Evolutionary conservation across 2,113 vertebrate species (phyloP).

Genomic region (Haemorhous mexicanus): DNA sequence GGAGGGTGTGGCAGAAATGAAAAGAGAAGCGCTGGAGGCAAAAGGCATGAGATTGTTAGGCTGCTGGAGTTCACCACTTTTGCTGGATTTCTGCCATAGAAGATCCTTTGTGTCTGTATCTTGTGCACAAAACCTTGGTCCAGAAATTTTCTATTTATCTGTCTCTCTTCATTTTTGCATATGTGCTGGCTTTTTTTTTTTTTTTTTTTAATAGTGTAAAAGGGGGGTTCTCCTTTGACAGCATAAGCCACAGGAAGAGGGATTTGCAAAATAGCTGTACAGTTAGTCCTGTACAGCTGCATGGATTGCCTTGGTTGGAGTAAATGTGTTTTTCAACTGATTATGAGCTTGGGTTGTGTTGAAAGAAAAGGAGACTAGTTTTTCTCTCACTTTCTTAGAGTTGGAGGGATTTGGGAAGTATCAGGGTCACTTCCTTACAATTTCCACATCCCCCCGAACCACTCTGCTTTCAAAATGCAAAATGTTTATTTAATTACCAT

Average conservation of each 20-base stretch:
- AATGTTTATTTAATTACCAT: background rate
- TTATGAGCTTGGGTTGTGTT: background rate
- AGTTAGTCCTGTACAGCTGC: background rate
- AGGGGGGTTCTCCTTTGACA: background rate
- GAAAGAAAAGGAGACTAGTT: background rate
- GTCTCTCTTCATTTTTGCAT: background rate
- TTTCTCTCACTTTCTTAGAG: background rate
- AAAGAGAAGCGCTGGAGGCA: background rate
- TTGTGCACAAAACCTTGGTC: background rate
- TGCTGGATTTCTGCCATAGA: background rate
- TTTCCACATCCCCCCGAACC: rapidly evolving
- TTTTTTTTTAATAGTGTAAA: background rate
- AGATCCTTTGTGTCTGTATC: background rate
- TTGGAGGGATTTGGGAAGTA: background rate
- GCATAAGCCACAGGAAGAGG: background rate
- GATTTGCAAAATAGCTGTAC: background rate
- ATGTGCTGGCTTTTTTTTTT: background rate
- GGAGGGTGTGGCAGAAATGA: background rate
- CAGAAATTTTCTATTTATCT: background rate
- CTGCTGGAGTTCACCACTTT: background rate
- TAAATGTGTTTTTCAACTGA: background rate
- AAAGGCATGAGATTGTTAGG: background rate
- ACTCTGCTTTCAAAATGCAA: background rate
- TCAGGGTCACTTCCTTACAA: background rate
- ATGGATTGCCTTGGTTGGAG: background rate